A percentile compares a stretch with the other conserved stretches of the same genome.
Conservation (phyloP, 1,140 invertebrate genomes). For the Copidosoma floridanum region DNA sequence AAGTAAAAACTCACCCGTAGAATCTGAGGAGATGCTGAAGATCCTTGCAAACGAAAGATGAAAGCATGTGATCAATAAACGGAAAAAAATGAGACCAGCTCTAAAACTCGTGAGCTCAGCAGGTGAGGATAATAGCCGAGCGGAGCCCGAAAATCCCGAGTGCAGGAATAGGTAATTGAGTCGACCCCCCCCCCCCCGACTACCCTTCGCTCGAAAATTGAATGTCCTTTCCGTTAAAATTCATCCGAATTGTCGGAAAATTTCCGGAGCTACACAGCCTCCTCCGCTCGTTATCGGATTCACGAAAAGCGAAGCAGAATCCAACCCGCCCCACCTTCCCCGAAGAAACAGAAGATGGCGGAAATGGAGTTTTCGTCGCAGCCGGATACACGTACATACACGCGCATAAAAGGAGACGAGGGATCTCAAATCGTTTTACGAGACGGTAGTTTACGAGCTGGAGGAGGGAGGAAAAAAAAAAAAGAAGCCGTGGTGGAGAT, state of each 20-base stretch:
- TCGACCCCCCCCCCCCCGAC: too few relatives aligned
- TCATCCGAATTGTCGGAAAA: conserved; percentile 10
- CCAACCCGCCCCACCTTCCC: too few relatives aligned
- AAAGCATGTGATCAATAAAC: too few relatives aligned
- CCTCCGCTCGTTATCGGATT: conserved; percentile 8
- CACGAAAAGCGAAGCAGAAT: neutral
- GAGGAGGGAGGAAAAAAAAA: too few relatives aligned
- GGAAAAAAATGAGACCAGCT: too few relatives aligned
- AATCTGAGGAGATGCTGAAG: too few relatives aligned
- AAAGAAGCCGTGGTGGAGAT: conserved; percentile 35
- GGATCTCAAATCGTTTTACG: conserved; percentile 53
- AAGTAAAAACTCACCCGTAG: too few relatives aligned
- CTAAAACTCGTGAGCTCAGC: too few relatives aligned
- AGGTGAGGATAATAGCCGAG: too few relatives aligned
- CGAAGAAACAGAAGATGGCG: conserved; percentile 25
- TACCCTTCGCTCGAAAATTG: conserved; percentile 24
- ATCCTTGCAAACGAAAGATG: too few relatives aligned
- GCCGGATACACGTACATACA: conserved; percentile 14
- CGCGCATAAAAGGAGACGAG: conserved; percentile 28
- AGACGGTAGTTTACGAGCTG: conserved; percentile 49
- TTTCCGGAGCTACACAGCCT: conserved; percentile 1
- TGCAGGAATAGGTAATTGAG: neutral
- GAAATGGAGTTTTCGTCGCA: conserved; percentile 36
- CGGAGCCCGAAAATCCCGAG: too few relatives aligned
- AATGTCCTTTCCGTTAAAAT: conserved; percentile 31